Evolutionary conservation across 2,113 vertebrate species (phyloP), one percentile per base, ranked within the genome.

Genomic region (Leptosomus discolor): DNA sequence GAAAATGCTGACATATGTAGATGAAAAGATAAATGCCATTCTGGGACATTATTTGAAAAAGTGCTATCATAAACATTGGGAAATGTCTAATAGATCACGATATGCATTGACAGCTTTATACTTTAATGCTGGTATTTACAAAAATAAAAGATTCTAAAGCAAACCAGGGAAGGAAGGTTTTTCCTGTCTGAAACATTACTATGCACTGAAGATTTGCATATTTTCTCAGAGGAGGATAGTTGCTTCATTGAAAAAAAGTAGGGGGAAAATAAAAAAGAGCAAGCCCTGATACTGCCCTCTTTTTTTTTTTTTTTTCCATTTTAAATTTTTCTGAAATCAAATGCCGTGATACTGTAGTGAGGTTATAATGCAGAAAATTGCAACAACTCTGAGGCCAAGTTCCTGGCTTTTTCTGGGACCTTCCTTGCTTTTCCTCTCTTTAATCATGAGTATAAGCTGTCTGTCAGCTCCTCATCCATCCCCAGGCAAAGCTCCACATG

Each of bases 401-500:
- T 58, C 3, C 48, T 50, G 12, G 12, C 36, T 83, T 91, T 91
- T 32, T 43, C 19, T 80, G 26, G 8, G 13, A 56, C 15, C 20
- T 36, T 67, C 15, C 20, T 36, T 67, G 14, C 30, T 8, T 39
- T 1, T 54, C 24, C 17, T 41, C 2, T 46, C 15, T 29, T 60
- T 67, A 34, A 29, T 60, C 15, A 36, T 56, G 36, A 46, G 1
- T 21, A 1, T 77, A 30, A 77, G 2, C 3, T 69, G 4, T 70
- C 12, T 2, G 3, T 4, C 1, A 2, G 0, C 18, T 53, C 6
- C 21, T 68, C 9, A 32, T 43, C 20, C 12, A 12, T 53, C 32
- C 22, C 5, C 1, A 41, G 29, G 6, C n/a, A 51, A 11, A 65
- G 11, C 16, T 78, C 16, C 9, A 7, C 34, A 8, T 3, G 5